A percentile compares a stretch with the other conserved stretches of the same genome.
phyloP scores from a whole-genome alignment of 2,888 invertebrate species.

The Odontocerum albicorne region DNA sequence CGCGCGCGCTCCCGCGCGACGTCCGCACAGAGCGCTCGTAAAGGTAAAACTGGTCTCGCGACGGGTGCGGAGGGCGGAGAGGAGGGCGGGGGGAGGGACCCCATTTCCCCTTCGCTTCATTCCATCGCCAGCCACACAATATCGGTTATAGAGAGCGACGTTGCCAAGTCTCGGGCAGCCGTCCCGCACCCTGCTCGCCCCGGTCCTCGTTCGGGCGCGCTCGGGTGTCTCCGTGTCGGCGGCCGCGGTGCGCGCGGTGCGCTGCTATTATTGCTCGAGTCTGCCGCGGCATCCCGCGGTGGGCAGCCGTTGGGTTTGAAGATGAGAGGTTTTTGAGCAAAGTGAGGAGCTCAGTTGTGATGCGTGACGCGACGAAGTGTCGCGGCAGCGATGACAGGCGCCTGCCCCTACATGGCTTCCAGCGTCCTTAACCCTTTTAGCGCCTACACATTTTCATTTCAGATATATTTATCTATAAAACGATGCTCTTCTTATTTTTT shows the following conservation, averaged over 20 bases:
- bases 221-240: constrained; percentile 12
- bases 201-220: neutral
- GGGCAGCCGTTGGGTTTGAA: neutral
- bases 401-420: constrained; percentile 22
- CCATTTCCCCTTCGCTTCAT: constrained; percentile 42
- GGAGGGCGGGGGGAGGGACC: constrained; percentile 64
- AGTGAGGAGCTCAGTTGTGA: too few relatives aligned
- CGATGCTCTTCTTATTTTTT: too few relatives aligned
- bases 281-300: constrained; percentile 12
- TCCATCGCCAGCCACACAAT: constrained; percentile 29
- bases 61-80: constrained; percentile 39
- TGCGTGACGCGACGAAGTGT: constrained; percentile 12
- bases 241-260: constrained; percentile 13
- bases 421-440: too few relatives aligned
- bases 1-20: constrained; percentile 43
- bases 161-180: constrained; percentile 54
- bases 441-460: too few relatives aligned
- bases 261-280: constrained; percentile 7
- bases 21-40: constrained; percentile 44
- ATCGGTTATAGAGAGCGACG: constrained; percentile 48
- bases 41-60: constrained; percentile 59
- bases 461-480: too few relatives aligned
- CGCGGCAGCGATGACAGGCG: constrained; percentile 24
- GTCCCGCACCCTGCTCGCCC: constrained; percentile 12
- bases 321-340: neutral